These are phyloP conservation scores for Troides oblongomaculatus DNA, from an alignment of 2,888 invertebrate genomes.

Conservation along the genomic window DNA sequence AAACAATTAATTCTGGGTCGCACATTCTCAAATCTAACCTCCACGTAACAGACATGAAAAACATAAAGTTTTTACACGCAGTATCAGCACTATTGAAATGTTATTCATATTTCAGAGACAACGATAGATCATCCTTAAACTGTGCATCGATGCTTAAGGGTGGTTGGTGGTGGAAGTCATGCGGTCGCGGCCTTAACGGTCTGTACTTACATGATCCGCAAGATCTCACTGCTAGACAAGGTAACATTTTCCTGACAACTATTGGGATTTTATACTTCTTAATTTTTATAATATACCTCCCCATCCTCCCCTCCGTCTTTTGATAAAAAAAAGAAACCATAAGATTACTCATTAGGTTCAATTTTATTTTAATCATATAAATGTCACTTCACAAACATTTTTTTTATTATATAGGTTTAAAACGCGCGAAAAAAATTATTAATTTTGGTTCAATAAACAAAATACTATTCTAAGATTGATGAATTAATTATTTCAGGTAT, in stretches of 20 bases:
- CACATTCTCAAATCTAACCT: too few species aligned
- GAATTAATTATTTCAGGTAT: slow-evolving; percentile 81
- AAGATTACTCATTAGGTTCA: too few species aligned
- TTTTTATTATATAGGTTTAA: too few species aligned
- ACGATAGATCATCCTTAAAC: slow-evolving; percentile 93
- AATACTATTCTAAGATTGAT: neutral
- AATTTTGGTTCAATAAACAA: neutral
- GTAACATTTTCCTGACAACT: slow-evolving; percentile 54
- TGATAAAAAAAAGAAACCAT: too few species aligned
- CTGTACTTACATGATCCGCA: slow-evolving; percentile 94
- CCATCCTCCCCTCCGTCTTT: too few species aligned
- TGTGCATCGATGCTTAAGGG: slow-evolving; percentile 96
- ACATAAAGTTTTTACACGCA: neutral
- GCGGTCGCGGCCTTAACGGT: slow-evolving; percentile 93
- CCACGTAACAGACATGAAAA: neutral
- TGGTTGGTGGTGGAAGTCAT: slow-evolving; percentile 98
- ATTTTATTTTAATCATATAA: too few species aligned
- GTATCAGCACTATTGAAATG: neutral
- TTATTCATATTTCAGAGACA: slow-evolving; percentile 82
- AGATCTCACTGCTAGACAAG: slow-evolving; percentile 93
- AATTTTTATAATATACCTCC: too few species aligned
- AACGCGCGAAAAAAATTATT: too few species aligned
- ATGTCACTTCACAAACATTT: neutral
- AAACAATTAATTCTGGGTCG: too few species aligned
- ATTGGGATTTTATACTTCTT: too few species aligned